Conservation (phyloP, 2,888 invertebrate genomes). For the Zaprionus bogoriensis region DNA sequence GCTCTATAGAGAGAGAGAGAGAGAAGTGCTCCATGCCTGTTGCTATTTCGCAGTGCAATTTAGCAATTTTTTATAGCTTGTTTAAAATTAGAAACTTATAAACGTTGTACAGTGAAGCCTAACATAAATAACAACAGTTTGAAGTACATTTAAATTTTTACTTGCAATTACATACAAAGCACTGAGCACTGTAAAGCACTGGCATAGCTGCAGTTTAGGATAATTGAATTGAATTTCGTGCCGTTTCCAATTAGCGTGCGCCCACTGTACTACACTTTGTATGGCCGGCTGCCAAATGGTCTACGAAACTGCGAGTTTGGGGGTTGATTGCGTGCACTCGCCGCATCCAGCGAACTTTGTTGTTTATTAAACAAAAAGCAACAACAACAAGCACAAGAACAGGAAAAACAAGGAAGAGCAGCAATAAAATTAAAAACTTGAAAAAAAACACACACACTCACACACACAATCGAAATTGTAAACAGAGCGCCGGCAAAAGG, state of each 20-base stretch:
- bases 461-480: too few relatives aligned
- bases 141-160: too few relatives aligned
- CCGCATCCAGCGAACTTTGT: slow-evolving; percentile 59
- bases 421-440: slow-evolving; percentile 13
- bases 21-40: not conserved
- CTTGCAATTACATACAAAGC: too few relatives aligned
- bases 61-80: not conserved
- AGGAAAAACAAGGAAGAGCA: slow-evolving; percentile 1
- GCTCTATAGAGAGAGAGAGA: not conserved
- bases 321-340: slow-evolving; percentile 60
- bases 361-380: slow-evolving; percentile 24
- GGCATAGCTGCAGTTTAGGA: too few relatives aligned
- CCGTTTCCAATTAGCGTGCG: not conserved
- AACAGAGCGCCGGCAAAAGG: slow-evolving; percentile 69
- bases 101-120: not conserved
- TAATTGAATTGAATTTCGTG: not conserved
- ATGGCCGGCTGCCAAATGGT: slow-evolving; percentile 56
- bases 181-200: too few relatives aligned
- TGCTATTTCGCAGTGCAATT: not conserved
- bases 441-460: slow-evolving; percentile 4
- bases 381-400: slow-evolving; percentile 21
- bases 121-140: not conserved
- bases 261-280: slow-evolving; percentile 17
- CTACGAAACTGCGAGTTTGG: slow-evolving; percentile 19
- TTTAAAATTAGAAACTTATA: not conserved